Evolutionary conservation across 2,888 invertebrate genomes (phyloP).

Genomic region (Oxystoma pomonae): DNA sequence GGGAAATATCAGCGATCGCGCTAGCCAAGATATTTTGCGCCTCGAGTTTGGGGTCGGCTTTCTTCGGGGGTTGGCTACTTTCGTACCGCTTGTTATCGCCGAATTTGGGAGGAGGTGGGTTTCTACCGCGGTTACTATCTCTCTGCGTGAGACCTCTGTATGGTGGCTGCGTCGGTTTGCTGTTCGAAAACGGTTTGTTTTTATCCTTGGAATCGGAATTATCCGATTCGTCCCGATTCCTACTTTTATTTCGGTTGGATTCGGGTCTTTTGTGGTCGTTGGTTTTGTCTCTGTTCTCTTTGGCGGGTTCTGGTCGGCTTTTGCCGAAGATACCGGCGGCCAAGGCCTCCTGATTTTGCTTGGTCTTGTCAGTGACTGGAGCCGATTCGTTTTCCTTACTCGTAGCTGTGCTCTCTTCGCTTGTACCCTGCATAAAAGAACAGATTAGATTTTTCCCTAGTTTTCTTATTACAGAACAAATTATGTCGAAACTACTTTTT

Average conservation of each 20-base stretch:
- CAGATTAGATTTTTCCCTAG: too few species aligned
- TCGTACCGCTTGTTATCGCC: conserved; percentile 13
- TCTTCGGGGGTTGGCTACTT: conserved; percentile 28
- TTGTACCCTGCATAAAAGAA: too few species aligned
- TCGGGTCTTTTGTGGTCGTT: conserved; percentile 34
- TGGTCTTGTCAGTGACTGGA: conserved; percentile 59
- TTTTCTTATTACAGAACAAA: too few species aligned
- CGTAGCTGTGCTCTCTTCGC: conserved; percentile 5
- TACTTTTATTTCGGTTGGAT: conserved; percentile 41
- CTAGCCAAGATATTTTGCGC: conserved; percentile 47
- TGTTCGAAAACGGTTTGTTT: conserved; percentile 29
- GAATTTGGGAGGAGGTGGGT: conserved; percentile 30
- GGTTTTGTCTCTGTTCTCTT: conserved; percentile 31
- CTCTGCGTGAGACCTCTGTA: conserved; percentile 13
- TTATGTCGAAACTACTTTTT: too few species aligned
- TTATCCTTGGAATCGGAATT: conserved; percentile 78
- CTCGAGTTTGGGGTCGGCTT: conserved; percentile 44
- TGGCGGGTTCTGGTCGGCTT: conserved; percentile 18
- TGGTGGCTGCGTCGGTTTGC: conserved; percentile 21
- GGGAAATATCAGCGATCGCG: conserved; percentile 46
- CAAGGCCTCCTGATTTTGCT: conserved; percentile 62
- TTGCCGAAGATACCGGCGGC: conserved; percentile 57
- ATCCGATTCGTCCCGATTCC: conserved; percentile 33
- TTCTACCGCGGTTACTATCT: conserved; percentile 25
- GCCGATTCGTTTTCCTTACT: conserved; percentile 2